A percentile compares a stretch with the other conserved stretches of the same genome.
These are phyloP conservation scores for Acromyrmex echinatior DNA, from an alignment of 1,140 invertebrate genomes.

Conservation along the genomic window DNA sequence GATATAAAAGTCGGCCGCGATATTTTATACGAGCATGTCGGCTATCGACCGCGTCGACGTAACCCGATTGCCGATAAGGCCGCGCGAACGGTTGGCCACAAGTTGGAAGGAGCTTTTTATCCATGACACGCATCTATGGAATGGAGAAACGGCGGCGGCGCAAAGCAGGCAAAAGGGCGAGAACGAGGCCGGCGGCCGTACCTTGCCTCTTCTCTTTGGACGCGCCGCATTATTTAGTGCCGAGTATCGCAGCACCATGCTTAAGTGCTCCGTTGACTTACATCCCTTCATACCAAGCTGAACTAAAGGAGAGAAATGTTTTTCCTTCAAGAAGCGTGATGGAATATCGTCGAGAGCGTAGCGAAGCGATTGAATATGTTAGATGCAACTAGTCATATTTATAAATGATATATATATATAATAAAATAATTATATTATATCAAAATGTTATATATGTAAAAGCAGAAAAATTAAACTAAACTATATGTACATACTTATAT, in stretches of 20 bases:
- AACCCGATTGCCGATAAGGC: constrained; percentile 36
- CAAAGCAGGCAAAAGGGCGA: constrained; percentile 58
- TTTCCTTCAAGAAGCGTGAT: constrained; percentile 65
- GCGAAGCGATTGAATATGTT: constrained; percentile 8
- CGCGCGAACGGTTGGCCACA: constrained; percentile 38
- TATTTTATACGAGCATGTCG: constrained; percentile 59
- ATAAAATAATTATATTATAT: not conserved
- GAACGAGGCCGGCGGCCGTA: constrained; percentile 58
- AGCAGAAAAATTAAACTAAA: not conserved
- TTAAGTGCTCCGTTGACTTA: constrained; percentile 81
- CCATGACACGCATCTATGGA: constrained; percentile 48
- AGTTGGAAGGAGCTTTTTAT: constrained; percentile 63
- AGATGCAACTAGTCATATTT: not conserved
- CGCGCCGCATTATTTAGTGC: constrained; percentile 78
- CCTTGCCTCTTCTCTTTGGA: constrained; percentile 70
- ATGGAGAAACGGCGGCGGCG: constrained; percentile 38
- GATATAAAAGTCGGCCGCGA: constrained; percentile 62
- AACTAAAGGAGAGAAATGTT: constrained; percentile 78
- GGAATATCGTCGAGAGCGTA: constrained; percentile 59
- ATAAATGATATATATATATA: not conserved
- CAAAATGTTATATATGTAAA: not conserved
- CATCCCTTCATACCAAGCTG: constrained; percentile 76
- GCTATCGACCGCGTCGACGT: constrained; percentile 46
- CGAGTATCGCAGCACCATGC: constrained; percentile 72
- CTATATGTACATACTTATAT: not conserved